phyloP scores from a whole-genome alignment of 2,797 vertebrate genomes.

The Gallinago nigripennis region DNA sequence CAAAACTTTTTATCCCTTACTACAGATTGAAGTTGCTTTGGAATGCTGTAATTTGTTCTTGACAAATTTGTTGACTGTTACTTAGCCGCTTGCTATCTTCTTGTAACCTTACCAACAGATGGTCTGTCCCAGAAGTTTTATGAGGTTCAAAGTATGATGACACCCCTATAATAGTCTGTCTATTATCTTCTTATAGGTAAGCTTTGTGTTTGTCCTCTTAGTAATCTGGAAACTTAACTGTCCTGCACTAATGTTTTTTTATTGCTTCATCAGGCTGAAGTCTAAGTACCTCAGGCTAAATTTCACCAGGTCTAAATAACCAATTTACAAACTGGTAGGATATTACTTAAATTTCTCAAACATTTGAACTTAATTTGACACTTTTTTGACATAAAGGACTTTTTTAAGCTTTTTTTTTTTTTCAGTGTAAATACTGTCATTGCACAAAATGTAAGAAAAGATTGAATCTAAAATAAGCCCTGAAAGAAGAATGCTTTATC shows the following conservation, averaged over 20 bases:
- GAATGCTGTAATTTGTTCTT: neutral
- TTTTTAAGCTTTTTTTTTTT: neutral
- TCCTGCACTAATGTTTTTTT: neutral
- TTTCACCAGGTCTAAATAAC: neutral
- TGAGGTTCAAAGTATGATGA: neutral
- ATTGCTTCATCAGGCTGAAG: neutral
- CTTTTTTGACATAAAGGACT: neutral
- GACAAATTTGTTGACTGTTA: neutral
- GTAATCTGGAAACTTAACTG: neutral
- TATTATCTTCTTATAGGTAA: neutral
- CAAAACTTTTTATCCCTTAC: neutral
- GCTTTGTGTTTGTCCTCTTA: neutral
- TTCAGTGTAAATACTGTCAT: neutral
- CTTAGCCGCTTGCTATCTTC: neutral
- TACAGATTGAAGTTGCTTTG: neutral
- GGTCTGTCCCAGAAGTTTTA: neutral
- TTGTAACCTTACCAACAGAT: neutral
- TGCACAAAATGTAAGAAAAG: neutral
- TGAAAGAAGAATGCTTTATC: neutral
- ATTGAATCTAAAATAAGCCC: neutral
- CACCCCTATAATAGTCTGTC: neutral
- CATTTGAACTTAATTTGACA: neutral
- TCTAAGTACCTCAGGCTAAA: neutral
- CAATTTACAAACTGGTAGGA: neutral
- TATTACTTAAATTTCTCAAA: neutral